These are phyloP conservation scores for Caenorhabditis japonica DNA, from an alignment of 2,888 invertebrate genomes.

Conservation along the genomic window DNA sequence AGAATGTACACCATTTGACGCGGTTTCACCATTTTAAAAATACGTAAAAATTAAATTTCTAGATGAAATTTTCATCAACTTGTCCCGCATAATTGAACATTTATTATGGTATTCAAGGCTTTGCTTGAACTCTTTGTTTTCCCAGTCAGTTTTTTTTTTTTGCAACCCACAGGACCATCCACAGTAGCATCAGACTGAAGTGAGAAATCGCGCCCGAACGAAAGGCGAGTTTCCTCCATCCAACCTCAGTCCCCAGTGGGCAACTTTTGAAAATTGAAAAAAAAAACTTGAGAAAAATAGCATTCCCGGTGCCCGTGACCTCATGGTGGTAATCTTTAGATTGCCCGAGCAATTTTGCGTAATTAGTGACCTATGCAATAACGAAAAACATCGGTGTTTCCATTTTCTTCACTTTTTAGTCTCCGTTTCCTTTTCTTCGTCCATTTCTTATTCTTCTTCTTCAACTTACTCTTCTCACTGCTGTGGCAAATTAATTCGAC, in stretches of 20 bases:
- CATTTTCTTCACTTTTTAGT: background rate
- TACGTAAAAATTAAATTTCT: no score
- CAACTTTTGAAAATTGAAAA: no score
- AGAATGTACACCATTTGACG: no score
- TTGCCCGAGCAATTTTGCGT: background rate
- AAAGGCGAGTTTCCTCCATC: no score
- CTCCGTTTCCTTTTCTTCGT: slow-evolving; percentile 1
- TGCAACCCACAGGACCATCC: no score
- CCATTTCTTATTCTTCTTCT: slow-evolving; percentile 2
- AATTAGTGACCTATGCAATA: background rate
- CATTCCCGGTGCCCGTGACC: no score
- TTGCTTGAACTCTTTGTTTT: background rate
- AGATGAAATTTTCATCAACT: no score
- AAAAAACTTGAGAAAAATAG: no score
- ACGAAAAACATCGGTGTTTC: slow-evolving; percentile 8
- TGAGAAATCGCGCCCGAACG: no score
- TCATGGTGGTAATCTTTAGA: background rate
- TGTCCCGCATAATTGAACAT: slow-evolving; percentile 4
- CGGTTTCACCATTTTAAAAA: no score
- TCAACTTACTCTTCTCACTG: slow-evolving; percentile 6
- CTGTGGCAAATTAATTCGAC: slow-evolving; percentile 31
- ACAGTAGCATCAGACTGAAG: no score
- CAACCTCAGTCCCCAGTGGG: no score
- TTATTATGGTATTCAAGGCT: background rate
- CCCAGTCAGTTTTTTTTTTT: background rate